phyloP scores from a whole-genome alignment of 2,797 vertebrate species.

The Sylvilagus floridanus region DNA sequence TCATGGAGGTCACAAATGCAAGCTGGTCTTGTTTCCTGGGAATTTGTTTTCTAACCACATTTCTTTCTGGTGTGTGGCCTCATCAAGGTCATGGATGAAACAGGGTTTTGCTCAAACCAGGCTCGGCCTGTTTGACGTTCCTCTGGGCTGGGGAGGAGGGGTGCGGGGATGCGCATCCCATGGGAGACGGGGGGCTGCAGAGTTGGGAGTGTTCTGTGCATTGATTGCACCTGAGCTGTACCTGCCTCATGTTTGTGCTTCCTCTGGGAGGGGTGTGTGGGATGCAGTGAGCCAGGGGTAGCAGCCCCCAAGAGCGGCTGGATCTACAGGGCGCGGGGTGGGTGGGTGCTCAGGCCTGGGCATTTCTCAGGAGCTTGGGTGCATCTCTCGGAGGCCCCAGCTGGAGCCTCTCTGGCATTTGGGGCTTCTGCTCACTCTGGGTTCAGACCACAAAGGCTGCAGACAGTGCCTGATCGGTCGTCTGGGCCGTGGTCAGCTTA shows the following conservation, averaged over 20 bases:
- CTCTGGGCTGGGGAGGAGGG: not conserved
- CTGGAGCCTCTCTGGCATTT: not conserved
- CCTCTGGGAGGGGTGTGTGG: not conserved
- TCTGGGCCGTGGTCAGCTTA: not conserved
- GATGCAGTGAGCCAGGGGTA: not conserved
- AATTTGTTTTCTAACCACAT: not conserved
- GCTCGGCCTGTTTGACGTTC: not conserved
- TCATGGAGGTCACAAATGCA: not conserved
- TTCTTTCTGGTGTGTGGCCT: not conserved
- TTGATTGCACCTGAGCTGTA: conserved; percentile 15
- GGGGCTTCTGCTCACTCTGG: not conserved
- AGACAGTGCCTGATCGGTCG: no score
- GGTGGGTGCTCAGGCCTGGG: no score
- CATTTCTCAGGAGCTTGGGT: not conserved
- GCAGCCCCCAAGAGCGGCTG: not conserved
- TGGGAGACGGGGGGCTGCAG: not conserved
- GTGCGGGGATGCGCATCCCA: not conserved
- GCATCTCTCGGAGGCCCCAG: not conserved
- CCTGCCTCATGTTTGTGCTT: not conserved
- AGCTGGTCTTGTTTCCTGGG: not conserved
- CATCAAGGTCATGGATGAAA: not conserved
- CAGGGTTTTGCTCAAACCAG: not conserved
- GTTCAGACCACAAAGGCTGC: not conserved
- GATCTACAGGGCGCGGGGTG: no score
- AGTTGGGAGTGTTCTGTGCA: not conserved